Evolutionary conservation across 2,113 vertebrate genomes (phyloP).

Genomic region (Tapirus terrestris): DNA sequence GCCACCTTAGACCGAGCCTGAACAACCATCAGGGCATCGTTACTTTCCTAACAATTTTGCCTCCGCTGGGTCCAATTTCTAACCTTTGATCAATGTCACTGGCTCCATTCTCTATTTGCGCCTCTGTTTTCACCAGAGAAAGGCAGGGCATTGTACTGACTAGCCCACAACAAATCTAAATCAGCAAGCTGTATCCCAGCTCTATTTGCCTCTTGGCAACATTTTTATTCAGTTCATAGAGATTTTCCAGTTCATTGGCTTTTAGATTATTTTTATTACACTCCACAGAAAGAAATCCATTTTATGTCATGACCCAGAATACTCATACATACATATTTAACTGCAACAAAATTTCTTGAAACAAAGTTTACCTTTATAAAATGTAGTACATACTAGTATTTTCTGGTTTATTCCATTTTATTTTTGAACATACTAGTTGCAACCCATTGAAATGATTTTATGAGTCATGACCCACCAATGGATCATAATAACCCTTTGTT

Average conservation of each 20-base stretch:
- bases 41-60: neutral
- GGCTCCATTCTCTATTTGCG: neutral
- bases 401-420: neutral
- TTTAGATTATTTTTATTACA: neutral
- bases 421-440: neutral
- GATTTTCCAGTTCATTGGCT: neutral
- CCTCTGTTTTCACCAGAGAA: neutral
- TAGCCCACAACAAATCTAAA: neutral
- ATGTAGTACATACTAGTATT: neutral
- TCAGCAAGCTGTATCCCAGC: neutral
- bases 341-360: neutral
- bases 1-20: neutral
- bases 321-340: neutral
- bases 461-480: neutral
- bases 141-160: neutral
- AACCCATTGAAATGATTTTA: neutral
- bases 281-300: neutral
- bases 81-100: neutral
- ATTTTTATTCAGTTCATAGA: constrained; percentile 35
- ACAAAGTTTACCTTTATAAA: neutral
- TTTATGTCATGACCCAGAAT: neutral
- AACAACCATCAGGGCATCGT: neutral
- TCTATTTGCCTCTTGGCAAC: neutral
- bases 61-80: neutral
- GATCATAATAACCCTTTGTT: neutral